Evolutionary conservation across 2,113 vertebrate genomes (phyloP).

Genomic region (Semicossyphus pulcher): DNA sequence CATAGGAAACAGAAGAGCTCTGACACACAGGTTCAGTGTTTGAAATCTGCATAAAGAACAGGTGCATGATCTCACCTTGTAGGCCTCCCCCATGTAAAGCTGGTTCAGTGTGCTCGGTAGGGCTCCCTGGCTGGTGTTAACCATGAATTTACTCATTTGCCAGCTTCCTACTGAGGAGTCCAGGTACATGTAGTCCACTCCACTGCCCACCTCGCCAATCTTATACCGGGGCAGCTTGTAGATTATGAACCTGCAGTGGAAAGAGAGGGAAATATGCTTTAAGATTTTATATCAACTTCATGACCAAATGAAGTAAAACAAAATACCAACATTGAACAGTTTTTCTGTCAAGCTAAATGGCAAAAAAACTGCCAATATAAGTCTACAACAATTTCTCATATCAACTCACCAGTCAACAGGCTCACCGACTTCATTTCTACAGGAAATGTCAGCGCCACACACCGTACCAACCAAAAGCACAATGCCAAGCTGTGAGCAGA

Average conservation of each 20-base stretch:
- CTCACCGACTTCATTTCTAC: slow-evolving; percentile 88
- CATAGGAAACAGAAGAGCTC: not conserved
- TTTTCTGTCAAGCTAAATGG: too few species aligned
- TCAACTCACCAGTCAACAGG: slow-evolving; percentile 93
- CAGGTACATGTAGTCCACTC: slow-evolving; percentile 92
- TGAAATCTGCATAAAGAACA: not conserved
- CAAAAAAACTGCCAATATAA: too few species aligned
- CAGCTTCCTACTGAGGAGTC: slow-evolving; percentile 84
- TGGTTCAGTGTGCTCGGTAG: slow-evolving; percentile 87
- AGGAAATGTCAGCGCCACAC: slow-evolving; percentile 81
- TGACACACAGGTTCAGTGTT: not conserved
- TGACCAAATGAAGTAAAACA: too few species aligned
- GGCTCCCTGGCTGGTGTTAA: slow-evolving; percentile 86
- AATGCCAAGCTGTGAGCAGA: slow-evolving; percentile 17
- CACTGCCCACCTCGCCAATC: slow-evolving; percentile 77
- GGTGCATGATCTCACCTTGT: slow-evolving; percentile 79
- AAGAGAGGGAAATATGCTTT: not conserved
- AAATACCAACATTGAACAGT: too few species aligned
- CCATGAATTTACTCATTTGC: slow-evolving; percentile 83
- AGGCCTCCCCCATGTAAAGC: slow-evolving; percentile 81
- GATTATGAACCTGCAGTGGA: slow-evolving; percentile 86
- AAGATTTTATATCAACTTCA: not conserved
- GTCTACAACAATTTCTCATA: not conserved
- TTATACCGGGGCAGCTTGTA: slow-evolving; percentile 89
- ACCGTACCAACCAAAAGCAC: slow-evolving; percentile 18